These are phyloP conservation scores for Edolisoma coerulescens DNA, from an alignment of 2,113 vertebrate species.

Conservation along the genomic window DNA sequence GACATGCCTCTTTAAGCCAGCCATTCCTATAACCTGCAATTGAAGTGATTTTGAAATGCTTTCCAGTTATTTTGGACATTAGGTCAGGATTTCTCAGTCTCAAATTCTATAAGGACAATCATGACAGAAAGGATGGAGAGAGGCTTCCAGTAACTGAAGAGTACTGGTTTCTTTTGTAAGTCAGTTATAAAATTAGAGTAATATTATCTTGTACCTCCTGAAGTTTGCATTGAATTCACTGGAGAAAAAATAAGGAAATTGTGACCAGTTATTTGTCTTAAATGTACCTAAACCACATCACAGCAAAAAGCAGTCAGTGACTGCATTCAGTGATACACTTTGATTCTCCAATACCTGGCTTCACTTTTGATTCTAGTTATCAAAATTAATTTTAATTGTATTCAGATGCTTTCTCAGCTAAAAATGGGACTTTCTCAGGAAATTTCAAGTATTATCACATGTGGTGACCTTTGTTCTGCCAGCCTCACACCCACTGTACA, in stretches of 20 bases:
- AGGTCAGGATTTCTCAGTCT: neutral
- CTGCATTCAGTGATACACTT: neutral
- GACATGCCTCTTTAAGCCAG: neutral
- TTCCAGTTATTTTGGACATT: slow-evolving; percentile 2
- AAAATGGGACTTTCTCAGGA: neutral
- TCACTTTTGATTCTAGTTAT: neutral
- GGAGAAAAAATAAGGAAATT: neutral
- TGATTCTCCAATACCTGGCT: neutral
- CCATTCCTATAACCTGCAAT: neutral
- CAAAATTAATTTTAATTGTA: neutral
- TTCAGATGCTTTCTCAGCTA: neutral
- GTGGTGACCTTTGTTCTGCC: fast-evolving
- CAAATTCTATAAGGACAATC: neutral
- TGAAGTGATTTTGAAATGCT: slow-evolving; percentile 14
- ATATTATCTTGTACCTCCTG: neutral
- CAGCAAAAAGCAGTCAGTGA: neutral
- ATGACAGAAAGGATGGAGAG: neutral
- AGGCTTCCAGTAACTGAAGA: neutral
- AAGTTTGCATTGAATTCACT: neutral
- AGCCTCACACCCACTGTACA: fast-evolving
- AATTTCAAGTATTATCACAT: neutral
- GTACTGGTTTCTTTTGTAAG: neutral
- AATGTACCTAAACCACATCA: neutral
- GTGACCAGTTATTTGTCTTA: neutral
- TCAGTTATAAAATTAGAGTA: neutral